Base-by-base conservation (phyloP, 2,797 vertebrate species). In the Coregonus suidteri region DNA sequence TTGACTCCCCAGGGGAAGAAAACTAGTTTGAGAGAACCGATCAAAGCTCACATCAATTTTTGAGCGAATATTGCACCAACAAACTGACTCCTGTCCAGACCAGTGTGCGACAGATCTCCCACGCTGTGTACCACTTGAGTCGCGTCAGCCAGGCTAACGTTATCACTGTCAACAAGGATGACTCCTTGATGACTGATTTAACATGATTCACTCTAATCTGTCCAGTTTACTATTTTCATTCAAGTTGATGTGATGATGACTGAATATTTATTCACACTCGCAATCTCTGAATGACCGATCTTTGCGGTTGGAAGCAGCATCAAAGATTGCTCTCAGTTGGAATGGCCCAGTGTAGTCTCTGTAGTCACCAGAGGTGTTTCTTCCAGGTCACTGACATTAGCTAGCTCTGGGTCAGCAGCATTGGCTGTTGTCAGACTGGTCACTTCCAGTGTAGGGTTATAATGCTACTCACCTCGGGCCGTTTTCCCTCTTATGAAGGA, bases 401-500 rank as follows among this genome's bases (percentile, higher is more conserved):
- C 73, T 56, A 16, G 74, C 4, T 18, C 2, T 54, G 34, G n/a
- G 35, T 51, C 31, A 16, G 41, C 25, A 15, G 75, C 78, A 79
- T 74, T 80, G 81, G 85, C 83, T 89, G 85, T 79, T 25, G 25
- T 25, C 37, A 41, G 7, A 9, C 41, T 6, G 81, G 76, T 79
- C 64, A 6, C 79, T 31, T 83, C 71, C 0, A 70, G 25, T 82
- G n/a, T 30, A 71, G 75, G 54, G 56, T 78, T 47, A 77, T 83
- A 74, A 56, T 74, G 67, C 85, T 80, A 77, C 77, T 65, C n/a
- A 52, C 75, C 72, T 16, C 52, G 53, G 41, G 14, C 56, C 59
- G 71, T 59, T 51, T 78, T 51, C 77, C 4, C 37, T 70, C 34
- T 79, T 51, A 16, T 71, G n/a, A 14, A 13, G 13, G 1, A 15